These are phyloP conservation scores for Acanthacorydalis orientalis DNA, from an alignment of 2,888 invertebrate species.

Conservation along the genomic window DNA sequence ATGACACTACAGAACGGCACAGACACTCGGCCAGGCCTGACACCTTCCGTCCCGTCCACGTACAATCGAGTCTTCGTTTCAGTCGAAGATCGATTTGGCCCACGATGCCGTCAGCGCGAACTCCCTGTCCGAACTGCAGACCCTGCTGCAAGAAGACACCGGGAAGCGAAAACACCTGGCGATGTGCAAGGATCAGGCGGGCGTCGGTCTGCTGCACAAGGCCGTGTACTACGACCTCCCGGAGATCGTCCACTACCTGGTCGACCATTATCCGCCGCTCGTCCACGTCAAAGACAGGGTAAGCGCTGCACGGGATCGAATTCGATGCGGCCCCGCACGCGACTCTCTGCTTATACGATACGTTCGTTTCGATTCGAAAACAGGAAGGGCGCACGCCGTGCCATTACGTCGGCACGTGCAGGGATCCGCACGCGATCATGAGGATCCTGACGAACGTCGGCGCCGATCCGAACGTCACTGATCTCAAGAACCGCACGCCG, in stretches of 20 bases:
- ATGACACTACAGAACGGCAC: no score
- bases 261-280: slow-evolving; percentile 45
- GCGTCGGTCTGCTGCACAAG: slow-evolving; percentile 61
- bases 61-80: no score
- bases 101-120: slow-evolving; percentile 63
- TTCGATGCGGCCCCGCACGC: no score
- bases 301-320: no score
- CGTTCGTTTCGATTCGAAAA: no score
- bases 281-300: slow-evolving; percentile 55
- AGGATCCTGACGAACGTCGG: slow-evolving; percentile 41
- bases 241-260: slow-evolving; percentile 55
- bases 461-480: slow-evolving; percentile 40
- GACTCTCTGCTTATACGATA: no score
- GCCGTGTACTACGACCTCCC: slow-evolving; percentile 59
- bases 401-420: slow-evolving; percentile 46
- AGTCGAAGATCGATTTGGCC: slow-evolving; percentile 56
- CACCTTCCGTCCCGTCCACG: no score
- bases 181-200: slow-evolving; percentile 48
- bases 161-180: slow-evolving; percentile 34
- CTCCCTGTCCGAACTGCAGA: slow-evolving; percentile 47
- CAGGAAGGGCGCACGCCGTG: slow-evolving; percentile 51
- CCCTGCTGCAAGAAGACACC: slow-evolving; percentile 28
- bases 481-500: slow-evolving; percentile 37
- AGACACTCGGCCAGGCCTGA: no score
- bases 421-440: slow-evolving; percentile 39